Evolutionary conservation across 2,797 vertebrate genomes (phyloP).

Genomic region (Sandelia bainsii): DNA sequence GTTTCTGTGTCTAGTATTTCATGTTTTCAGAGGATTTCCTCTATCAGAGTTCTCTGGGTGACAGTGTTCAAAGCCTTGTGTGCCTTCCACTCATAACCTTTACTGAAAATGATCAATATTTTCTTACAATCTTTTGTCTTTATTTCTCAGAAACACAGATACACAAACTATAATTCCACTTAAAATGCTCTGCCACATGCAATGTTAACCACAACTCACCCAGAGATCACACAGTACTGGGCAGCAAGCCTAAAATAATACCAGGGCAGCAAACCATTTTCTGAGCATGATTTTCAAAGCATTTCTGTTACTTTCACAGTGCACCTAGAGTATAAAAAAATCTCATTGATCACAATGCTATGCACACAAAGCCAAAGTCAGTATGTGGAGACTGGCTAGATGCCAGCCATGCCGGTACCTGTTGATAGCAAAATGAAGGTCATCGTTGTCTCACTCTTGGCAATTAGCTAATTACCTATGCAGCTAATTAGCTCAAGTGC

Average conservation of each 20-base stretch:
- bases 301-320: slow-evolving; percentile 30
- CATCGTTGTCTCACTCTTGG: slow-evolving; percentile 46
- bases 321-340: slow-evolving; percentile 27
- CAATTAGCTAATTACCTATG: slow-evolving; percentile 67
- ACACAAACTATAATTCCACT: background rate
- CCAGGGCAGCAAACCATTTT: slow-evolving; percentile 10
- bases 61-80: slow-evolving; percentile 22
- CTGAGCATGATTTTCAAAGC: too few relatives aligned
- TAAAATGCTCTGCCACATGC: background rate
- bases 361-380: slow-evolving; percentile 35
- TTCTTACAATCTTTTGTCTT: background rate
- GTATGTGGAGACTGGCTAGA: slow-evolving; percentile 1
- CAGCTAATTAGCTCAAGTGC: slow-evolving; percentile 64
- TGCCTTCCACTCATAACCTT: background rate
- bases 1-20: slow-evolving; percentile 19
- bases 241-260: slow-evolving; percentile 21
- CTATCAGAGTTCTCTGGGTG: slow-evolving; percentile 32
- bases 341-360: slow-evolving; percentile 32
- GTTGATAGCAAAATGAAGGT: slow-evolving; percentile 50
- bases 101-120: background rate
- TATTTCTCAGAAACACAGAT: slow-evolving; percentile 7
- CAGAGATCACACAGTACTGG: slow-evolving; percentile 10
- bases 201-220: slow-evolving; percentile 14
- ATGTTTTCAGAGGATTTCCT: slow-evolving; percentile 40
- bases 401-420: slow-evolving; percentile 43